Conservation (phyloP, 2,113 vertebrate genomes). For the Eolophus roseicapilla region DNA sequence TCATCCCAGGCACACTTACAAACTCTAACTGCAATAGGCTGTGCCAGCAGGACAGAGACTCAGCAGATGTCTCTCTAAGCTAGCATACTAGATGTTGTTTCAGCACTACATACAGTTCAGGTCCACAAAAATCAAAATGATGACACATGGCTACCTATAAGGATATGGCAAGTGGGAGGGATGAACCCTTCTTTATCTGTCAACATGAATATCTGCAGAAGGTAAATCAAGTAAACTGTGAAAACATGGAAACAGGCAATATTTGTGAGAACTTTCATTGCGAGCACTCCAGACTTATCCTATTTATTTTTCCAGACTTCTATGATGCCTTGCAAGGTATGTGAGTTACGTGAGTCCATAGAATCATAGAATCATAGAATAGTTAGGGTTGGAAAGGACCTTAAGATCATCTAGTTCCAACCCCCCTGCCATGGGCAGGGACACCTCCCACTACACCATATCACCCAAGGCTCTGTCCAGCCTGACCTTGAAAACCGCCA, state of each 20-base stretch:
- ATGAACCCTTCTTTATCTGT: neutral
- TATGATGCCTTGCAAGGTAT: neutral
- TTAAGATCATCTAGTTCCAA: too few relatives aligned
- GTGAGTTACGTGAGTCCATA: neutral
- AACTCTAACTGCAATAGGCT: neutral
- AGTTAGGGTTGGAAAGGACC: too few relatives aligned
- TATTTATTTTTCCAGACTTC: slow-evolving; percentile 11
- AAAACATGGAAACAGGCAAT: neutral
- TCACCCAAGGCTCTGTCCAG: too few relatives aligned
- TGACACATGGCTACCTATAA: neutral
- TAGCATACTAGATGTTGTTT: neutral
- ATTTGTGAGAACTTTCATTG: neutral
- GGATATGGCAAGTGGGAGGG: neutral
- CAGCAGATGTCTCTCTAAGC: slow-evolving; percentile 56
- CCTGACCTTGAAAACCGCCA: too few relatives aligned
- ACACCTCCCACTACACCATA: too few relatives aligned
- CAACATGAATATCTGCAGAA: neutral
- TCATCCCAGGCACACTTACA: neutral
- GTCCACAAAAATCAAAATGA: neutral
- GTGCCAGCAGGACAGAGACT: neutral
- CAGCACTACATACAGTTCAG: neutral
- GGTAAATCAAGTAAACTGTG: neutral
- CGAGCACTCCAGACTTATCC: neutral
- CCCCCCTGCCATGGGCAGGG: too few relatives aligned
- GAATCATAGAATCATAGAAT: too few relatives aligned